Conservation (phyloP, 1,140 invertebrate genomes). For the Caenorhabditis latens region DNA sequence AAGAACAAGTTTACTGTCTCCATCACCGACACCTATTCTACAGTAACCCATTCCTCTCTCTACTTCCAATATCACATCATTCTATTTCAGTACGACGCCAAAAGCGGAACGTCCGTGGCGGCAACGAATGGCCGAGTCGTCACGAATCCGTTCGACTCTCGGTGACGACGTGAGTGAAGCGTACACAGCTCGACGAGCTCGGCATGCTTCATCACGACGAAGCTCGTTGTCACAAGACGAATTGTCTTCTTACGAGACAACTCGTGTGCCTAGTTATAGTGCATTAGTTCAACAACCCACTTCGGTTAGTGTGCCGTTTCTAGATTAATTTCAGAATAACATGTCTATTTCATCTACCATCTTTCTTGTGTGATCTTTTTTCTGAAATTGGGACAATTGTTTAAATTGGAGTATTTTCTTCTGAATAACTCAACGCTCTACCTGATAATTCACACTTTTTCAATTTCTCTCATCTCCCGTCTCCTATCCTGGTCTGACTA, state of each 20-base stretch:
- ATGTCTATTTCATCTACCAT: background rate
- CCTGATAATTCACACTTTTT: too few relatives aligned
- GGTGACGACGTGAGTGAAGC: conserved; percentile 62
- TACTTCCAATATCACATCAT: background rate
- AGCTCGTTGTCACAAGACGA: conserved; percentile 57
- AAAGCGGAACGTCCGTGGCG: conserved; percentile 62
- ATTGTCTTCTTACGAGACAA: conserved; percentile 33
- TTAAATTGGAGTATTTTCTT: too few relatives aligned
- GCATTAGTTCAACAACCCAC: conserved; percentile 42
- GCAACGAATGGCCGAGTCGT: conserved; percentile 62
- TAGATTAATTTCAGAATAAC: background rate
- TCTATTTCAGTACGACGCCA: conserved; percentile 49
- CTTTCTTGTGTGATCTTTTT: background rate
- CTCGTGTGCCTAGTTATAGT: conserved; percentile 48
- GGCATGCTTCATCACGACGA: conserved; percentile 49
- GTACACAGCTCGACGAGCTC: conserved; percentile 37
- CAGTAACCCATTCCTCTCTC: background rate
- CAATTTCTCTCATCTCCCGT: too few relatives aligned
- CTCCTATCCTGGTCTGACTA: too few relatives aligned
- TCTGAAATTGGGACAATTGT: too few relatives aligned
- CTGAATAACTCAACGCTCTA: too few relatives aligned
- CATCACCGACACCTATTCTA: conserved; percentile 55
- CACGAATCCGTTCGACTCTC: conserved; percentile 57
- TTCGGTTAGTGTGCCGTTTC: conserved; percentile 51
- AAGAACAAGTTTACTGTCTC: conserved; percentile 15